Base-by-base conservation (phyloP, 2,888 invertebrate genomes). In the Drosophila nr. fundita region DNA sequence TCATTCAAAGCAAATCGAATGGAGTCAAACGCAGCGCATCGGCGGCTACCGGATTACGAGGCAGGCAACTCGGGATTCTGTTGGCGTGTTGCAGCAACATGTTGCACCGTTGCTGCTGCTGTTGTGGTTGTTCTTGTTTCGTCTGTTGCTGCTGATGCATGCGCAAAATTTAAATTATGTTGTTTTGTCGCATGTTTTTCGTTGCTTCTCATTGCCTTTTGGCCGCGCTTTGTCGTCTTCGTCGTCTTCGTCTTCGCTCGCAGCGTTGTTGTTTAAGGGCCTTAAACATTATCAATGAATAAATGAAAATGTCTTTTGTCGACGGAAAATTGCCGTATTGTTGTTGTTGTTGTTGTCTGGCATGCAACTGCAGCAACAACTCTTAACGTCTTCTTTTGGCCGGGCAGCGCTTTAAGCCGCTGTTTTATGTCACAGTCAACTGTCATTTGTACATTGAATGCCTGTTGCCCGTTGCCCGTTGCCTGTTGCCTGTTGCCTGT, bases 351-450 rank as follows among this genome's bases (percentile, higher is more conserved):
- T 70, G 73, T 64, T 48, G 66, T 58, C 68, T 78, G 83, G 80
- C 83, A 82, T 88, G 82, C 85, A 84, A 83, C 50, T 42, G 54
- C 50, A 18, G 59, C 70, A 61, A 42, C 57, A 38, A 50, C 88
- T 76, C 81, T 88, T 82, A 90, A 91, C 91, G 90, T 91, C 91
- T 91, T 89, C 86, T 87, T 91, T 84, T 73, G 73, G 73, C 72
- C 76, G 15, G 72, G 68, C 81, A 75, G 80, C 78, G 87, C 80
- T 83, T 84, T 80, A 87, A 83, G 82, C 64, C 78, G 87, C 90
- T 90, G 91, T 91, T 90, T 91, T 88, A 80, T 89, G 90, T 91
- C 90, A 90, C 91, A 90, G 87, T 81, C 87, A 91, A 91, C 90
- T 88, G 90, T 91, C 90, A 91, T 91, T 90, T 90, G 82, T 83